Conservation (phyloP, 2,113 vertebrate species). For the Anseranas semipalmata region DNA sequence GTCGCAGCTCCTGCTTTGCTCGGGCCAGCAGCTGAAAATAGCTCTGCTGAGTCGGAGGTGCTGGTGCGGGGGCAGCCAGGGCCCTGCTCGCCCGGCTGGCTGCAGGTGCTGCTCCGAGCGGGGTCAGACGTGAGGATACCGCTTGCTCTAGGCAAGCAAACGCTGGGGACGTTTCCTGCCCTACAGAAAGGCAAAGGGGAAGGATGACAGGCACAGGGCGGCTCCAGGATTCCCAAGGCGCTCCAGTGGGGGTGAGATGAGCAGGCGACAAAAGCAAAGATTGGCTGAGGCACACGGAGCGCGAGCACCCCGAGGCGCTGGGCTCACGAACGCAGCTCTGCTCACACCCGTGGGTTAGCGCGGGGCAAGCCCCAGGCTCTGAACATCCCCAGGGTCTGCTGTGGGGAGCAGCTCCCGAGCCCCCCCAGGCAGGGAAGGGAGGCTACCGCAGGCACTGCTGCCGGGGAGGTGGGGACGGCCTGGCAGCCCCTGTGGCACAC, state of each 20-base stretch:
- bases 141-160: not conserved
- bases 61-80: not conserved
- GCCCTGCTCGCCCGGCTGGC: rapidly evolving
- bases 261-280: not conserved
- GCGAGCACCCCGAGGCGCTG: not conserved
- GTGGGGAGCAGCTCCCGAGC: not conserved
- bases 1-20: not conserved
- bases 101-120: rapidly evolving
- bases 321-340: not conserved
- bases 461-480: no score
- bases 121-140: rapidly evolving
- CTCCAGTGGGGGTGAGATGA: not conserved
- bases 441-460: not conserved
- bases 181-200: not conserved
- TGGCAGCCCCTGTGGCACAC: rapidly evolving
- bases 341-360: not conserved
- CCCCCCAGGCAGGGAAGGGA: not conserved
- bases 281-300: not conserved
- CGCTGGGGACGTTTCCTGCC: not conserved
- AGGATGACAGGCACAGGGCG: not conserved
- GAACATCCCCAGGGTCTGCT: not conserved
- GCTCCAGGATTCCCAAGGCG: not conserved
- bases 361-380: not conserved
- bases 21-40: slow-evolving; percentile 50
- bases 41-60: not conserved